Base-by-base conservation (phyloP, 2,797 vertebrate species). In the Fistularia commersonii region DNA sequence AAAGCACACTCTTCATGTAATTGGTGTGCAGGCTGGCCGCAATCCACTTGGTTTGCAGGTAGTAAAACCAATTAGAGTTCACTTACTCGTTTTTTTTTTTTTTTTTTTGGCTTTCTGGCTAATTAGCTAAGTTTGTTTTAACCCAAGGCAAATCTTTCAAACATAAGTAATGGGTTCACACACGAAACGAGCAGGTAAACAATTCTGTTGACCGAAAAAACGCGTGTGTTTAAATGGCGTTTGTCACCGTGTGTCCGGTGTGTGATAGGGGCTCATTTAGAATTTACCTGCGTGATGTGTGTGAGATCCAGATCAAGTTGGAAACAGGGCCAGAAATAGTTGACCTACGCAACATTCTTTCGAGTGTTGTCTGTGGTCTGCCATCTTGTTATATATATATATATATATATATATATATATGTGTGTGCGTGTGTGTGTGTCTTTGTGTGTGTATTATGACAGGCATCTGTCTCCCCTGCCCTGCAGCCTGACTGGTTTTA, bases 401-500 rank as follows among this genome's bases (percentile, higher is more conserved):
- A 4, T 23, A 55, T 48, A 13, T 52, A 49, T 59, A 44, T 48
- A 48, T 57, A 52, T 44, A 14, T 64, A 57, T 62, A 45, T 72
- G 57, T 74, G 69, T 63, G 69, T 77, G 69, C 66, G 64, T 71
- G 64, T 74, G 65, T 60, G 59, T 69, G 65, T 64, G 68, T 66
- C 44, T 60, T 57, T 59, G 41, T 73, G 73, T 80, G 72, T 75
- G 75, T 72, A 66, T 54, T 70, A 76, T 92, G 91, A 92, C 89
- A 91, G 90, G 88, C 90, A 90, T 90, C 88, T 91, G 89, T 90
- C 89, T 91, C 88, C 85, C 87, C 87, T 92, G 90, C 90, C 91
- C 91, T 91, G 87, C 87, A 91, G 91, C 90, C 87, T 91, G 88
- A 86, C 88, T 91, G 90, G 83, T 91, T 91, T 92, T 92, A 91